Percentiles rank a stretch among this genome's conserved stretches.
Evolutionary conservation across 2,113 vertebrate genomes (phyloP).

Genomic region (Callospermophilus lateralis): DNA sequence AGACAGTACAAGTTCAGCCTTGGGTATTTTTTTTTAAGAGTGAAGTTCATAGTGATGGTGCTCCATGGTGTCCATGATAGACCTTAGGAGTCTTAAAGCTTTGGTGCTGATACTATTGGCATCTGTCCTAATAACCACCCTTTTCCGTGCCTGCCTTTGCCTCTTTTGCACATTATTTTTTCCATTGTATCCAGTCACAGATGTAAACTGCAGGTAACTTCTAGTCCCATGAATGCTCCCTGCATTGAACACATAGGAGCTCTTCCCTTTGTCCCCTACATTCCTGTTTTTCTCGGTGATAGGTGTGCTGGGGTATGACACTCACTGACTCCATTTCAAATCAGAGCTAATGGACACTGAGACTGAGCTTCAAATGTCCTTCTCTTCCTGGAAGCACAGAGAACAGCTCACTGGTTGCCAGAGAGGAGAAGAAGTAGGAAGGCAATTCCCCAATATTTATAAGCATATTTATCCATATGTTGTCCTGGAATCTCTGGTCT

Average conservation of each 20-base stretch:
- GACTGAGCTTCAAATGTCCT: neutral
- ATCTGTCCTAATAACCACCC: neutral
- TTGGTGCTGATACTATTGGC: neutral
- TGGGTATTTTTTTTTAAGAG: neutral
- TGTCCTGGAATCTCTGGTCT: neutral
- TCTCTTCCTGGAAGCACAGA: neutral
- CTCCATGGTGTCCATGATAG: neutral
- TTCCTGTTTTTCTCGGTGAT: neutral
- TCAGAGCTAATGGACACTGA: neutral
- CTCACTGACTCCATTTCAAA: constrained; percentile 35
- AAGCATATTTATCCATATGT: neutral
- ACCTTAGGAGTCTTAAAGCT: neutral
- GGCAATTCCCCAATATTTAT: neutral
- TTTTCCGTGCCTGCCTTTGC: neutral
- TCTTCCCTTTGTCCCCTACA: neutral
- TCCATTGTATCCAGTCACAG: neutral
- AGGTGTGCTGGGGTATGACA: neutral
- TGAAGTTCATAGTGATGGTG: neutral
- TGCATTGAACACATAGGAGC: neutral
- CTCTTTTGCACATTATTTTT: neutral
- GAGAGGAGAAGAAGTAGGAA: neutral
- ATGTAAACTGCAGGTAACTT: neutral
- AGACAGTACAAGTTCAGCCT: neutral
- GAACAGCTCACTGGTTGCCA: neutral
- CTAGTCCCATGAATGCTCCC: neutral